A percentile compares a stretch with the other conserved stretches of the same genome.
Evolutionary conservation across 2,888 invertebrate genomes (phyloP).

Genomic region (Troides oblongomaculatus): DNA sequence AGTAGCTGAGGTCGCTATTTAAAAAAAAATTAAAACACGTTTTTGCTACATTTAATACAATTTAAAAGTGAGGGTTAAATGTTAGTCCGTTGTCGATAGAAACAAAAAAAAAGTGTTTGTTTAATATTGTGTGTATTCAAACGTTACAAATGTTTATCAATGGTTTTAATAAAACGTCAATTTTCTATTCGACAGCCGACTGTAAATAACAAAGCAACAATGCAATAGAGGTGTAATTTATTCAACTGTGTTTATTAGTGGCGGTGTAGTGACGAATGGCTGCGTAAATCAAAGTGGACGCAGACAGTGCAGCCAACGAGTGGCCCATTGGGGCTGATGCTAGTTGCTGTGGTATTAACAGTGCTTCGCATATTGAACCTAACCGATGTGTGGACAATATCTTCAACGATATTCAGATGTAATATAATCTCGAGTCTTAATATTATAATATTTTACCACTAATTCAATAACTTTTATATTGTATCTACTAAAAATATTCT

Average conservation of each 20-base stretch:
- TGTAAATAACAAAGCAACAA: slow-evolving; percentile 18
- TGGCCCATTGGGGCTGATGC: slow-evolving; percentile 10
- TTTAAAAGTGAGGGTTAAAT: too few relatives aligned
- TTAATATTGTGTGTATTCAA: background rate
- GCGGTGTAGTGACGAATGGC: slow-evolving; percentile 16
- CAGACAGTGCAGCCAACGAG: background rate
- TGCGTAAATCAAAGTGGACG: slow-evolving; percentile 21
- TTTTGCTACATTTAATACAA: too few relatives aligned
- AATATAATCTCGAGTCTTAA: background rate
- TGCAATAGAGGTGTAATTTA: slow-evolving; percentile 19
- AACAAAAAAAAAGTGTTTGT: too few relatives aligned
- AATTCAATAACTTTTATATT: too few relatives aligned
- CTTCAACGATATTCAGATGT: background rate
- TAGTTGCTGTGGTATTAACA: slow-evolving; percentile 12
- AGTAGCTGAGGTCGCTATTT: too few relatives aligned
- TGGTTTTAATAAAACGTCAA: slow-evolving; percentile 5
- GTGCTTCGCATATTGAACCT: slow-evolving; percentile 9
- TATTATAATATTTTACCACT: too few relatives aligned
- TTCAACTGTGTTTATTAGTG: slow-evolving; percentile 25
- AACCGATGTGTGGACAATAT: slow-evolving; percentile 4
- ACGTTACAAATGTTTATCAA: background rate
- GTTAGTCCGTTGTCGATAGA: too few relatives aligned
- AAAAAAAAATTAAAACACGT: too few relatives aligned
- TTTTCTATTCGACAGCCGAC: slow-evolving; percentile 10
- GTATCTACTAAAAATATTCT: too few relatives aligned